A percentile compares a stretch with the other conserved stretches of the same genome.
Conservation (phyloP, 2,888 invertebrate genomes). For the Nipponacmea schrenckii region DNA sequence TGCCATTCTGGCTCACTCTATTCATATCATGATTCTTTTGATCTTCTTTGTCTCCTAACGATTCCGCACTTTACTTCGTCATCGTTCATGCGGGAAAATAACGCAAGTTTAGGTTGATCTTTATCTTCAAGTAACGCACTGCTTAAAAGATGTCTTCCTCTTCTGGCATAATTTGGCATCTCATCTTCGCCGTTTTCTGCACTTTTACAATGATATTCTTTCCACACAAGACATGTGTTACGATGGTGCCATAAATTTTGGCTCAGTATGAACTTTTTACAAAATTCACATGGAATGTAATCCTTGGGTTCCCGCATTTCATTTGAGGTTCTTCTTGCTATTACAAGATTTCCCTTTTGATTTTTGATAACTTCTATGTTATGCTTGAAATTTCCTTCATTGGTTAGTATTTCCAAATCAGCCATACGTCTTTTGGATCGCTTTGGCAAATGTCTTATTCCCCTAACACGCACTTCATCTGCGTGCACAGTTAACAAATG, state of each 20-base stretch:
- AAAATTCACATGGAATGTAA: no score
- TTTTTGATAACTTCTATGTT: slow-evolving; percentile 27
- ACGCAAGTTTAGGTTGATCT: neutral
- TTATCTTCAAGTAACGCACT: neutral
- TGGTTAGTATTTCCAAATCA: slow-evolving; percentile 28
- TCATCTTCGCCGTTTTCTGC: neutral
- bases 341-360: neutral
- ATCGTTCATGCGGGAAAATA: neutral
- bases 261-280: slow-evolving; percentile 3
- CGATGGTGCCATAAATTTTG: neutral
- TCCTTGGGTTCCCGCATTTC: neutral
- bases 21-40: neutral
- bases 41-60: slow-evolving; percentile 1
- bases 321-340: neutral
- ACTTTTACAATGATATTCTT: neutral
- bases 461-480: slow-evolving; percentile 19
- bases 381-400: slow-evolving; percentile 35
- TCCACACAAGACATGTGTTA: neutral
- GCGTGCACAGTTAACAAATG: slow-evolving; percentile 27
- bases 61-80: neutral
- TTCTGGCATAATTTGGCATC: neutral
- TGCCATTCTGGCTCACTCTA: neutral
- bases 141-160: neutral
- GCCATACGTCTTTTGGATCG: slow-evolving; percentile 23
- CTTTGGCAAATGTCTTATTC: slow-evolving; percentile 24